Conservation (phyloP, 23 tunicate genomes). For the Oikopleura dioica region DNA sequence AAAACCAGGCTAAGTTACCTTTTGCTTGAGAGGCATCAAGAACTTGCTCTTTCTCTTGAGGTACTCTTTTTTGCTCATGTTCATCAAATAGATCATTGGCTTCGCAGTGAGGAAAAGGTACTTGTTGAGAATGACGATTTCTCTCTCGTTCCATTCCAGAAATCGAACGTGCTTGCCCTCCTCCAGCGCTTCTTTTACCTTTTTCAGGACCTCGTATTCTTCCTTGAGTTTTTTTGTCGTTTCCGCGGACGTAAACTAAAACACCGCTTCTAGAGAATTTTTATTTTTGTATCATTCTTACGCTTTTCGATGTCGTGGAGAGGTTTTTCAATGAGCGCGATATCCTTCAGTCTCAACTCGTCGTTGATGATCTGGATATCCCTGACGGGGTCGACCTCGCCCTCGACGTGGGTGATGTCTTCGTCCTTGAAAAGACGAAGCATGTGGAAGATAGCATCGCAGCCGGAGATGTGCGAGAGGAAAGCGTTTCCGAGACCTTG, state of each 20-base stretch:
- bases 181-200: constrained; percentile 25
- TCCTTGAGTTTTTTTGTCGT: constrained; percentile 26
- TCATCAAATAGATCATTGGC: constrained; percentile 89
- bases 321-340: constrained; percentile 52
- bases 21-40: constrained; percentile 57
- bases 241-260: too few relatives aligned
- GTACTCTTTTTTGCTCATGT: constrained; percentile 83
- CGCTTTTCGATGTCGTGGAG: constrained; percentile 56
- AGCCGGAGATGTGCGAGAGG: constrained; percentile 64
- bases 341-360: constrained; percentile 68
- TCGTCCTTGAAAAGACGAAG: constrained; percentile 77
- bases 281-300: background rate
- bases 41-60: constrained; percentile 68
- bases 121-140: constrained; percentile 72
- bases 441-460: constrained; percentile 98
- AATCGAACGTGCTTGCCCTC: constrained; percentile 74
- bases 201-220: constrained; percentile 54
- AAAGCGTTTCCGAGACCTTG: constrained; percentile 98
- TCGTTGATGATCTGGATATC: constrained; percentile 82
- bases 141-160: constrained; percentile 70
- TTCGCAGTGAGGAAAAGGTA: constrained; percentile 89
- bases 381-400: constrained; percentile 82
- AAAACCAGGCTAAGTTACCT: constrained; percentile 56
- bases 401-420: constrained; percentile 89
- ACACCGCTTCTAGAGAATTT: background rate